Conservation (phyloP, 1,140 invertebrate species). For the Bombyx mandarina region DNA sequence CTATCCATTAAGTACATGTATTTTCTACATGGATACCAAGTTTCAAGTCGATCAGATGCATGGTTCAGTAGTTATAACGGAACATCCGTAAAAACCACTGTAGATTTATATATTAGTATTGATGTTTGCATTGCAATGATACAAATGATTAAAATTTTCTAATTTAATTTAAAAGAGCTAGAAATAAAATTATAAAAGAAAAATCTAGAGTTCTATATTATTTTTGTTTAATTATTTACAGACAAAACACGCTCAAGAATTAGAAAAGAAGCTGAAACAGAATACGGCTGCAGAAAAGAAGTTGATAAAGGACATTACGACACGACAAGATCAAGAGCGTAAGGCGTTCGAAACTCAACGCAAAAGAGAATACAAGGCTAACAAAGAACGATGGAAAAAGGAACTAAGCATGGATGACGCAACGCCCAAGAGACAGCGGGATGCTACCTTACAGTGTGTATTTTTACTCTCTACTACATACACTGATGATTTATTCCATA, state of each 20-base stretch:
- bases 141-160: neutral
- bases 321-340: slow-evolving; percentile 90
- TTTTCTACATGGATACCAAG: too few relatives aligned
- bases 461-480: neutral
- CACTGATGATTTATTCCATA: neutral
- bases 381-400: slow-evolving; percentile 97
- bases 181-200: neutral
- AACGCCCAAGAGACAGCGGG: slow-evolving; percentile 92
- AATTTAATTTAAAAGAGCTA: neutral
- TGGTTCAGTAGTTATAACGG: too few relatives aligned
- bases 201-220: neutral
- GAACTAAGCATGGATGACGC: slow-evolving; percentile 92
- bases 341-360: slow-evolving; percentile 89
- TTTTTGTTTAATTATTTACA: slow-evolving; percentile 21
- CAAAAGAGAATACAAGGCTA: slow-evolving; percentile 98
- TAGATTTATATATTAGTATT: too few relatives aligned
- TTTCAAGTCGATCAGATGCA: too few relatives aligned
- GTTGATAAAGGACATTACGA: slow-evolving; percentile 91
- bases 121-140: too few relatives aligned
- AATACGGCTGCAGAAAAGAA: slow-evolving; percentile 93
- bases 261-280: slow-evolving; percentile 91
- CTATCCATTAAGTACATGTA: too few relatives aligned
- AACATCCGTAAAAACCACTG: too few relatives aligned
- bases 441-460: slow-evolving; percentile 87
- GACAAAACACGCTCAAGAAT: slow-evolving; percentile 89